Percentiles rank a stretch among this genome's conserved stretches.
These are phyloP conservation scores for Carpatolechia fugitivella DNA, from an alignment of 2,888 invertebrate genomes.

Conservation along the genomic window DNA sequence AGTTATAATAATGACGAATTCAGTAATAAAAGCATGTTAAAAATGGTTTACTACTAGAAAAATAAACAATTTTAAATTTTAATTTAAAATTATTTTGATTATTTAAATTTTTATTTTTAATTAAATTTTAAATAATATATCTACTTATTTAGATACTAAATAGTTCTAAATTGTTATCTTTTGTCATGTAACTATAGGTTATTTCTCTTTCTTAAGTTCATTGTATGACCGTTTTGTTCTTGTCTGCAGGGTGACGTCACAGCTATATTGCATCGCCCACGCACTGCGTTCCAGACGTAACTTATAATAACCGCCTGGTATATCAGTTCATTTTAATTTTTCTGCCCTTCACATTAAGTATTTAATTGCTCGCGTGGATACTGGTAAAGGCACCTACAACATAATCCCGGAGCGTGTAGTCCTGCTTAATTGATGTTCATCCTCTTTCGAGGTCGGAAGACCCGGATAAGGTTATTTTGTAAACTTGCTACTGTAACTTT, in stretches of 20 bases:
- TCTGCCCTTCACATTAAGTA: background rate
- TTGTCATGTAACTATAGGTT: too few relatives aligned
- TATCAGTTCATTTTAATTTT: background rate
- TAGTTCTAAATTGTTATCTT: too few relatives aligned
- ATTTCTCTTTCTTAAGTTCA: background rate
- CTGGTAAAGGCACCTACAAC: background rate
- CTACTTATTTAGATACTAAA: too few relatives aligned
- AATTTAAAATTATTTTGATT: too few relatives aligned
- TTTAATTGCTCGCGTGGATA: background rate
- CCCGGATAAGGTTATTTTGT: constrained; percentile 53
- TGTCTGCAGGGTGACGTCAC: background rate
- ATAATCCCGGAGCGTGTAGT: constrained; percentile 10
- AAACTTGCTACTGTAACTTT: constrained; percentile 34
- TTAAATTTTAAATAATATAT: too few relatives aligned
- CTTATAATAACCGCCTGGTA: background rate
- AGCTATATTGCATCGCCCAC: background rate
- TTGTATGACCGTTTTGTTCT: background rate
- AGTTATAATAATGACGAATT: too few relatives aligned
- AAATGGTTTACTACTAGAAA: too few relatives aligned
- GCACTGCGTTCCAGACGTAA: background rate
- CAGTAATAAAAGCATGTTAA: too few relatives aligned
- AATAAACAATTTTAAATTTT: too few relatives aligned
- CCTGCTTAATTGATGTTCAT: constrained; percentile 63
- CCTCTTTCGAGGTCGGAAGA: constrained; percentile 53
- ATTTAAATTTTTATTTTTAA: too few relatives aligned